A percentile compares a stretch with the other conserved stretches of the same genome.
These are phyloP conservation scores for Eupeodes corollae DNA, from an alignment of 1,140 invertebrate genomes.

Conservation along the genomic window DNA sequence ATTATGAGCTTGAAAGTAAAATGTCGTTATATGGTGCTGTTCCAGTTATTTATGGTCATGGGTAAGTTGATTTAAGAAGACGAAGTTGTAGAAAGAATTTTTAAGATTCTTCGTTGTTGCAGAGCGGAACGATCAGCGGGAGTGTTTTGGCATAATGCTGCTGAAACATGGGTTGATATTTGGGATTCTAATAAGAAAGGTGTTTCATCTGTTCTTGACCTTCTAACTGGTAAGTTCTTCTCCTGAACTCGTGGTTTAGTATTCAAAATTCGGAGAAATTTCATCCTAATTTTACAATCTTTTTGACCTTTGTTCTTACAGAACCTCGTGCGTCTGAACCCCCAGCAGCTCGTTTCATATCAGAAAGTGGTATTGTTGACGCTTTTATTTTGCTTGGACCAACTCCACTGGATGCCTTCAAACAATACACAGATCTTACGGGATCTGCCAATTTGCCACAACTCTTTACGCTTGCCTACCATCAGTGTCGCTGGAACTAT, in stretches of 20 bases:
- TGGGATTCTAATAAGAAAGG: conserved; percentile 60
- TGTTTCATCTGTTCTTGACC: conserved; percentile 70
- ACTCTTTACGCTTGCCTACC: conserved; percentile 67
- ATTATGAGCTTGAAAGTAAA: conserved; percentile 87
- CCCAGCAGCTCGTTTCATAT: conserved; percentile 63
- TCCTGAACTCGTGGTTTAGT: conserved; percentile 3
- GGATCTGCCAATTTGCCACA: conserved; percentile 77
- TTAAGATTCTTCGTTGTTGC: conserved; percentile 3
- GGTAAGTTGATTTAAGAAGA: conserved; percentile 48
- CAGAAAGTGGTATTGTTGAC: conserved; percentile 91
- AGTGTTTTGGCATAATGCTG: conserved; percentile 94
- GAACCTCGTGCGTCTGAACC: conserved; percentile 27
- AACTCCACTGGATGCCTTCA: conserved; percentile 69
- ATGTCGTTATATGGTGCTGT: conserved; percentile 96
- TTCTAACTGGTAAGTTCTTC: conserved; percentile 49
- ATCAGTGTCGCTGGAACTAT: conserved; percentile 99
- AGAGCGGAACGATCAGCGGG: conserved; percentile 71
- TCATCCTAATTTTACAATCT: background rate
- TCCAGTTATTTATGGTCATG: conserved; percentile 89
- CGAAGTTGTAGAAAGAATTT: background rate
- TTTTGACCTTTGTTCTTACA: background rate
- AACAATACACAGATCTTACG: conserved; percentile 78
- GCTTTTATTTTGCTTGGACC: conserved; percentile 87
- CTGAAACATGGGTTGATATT: conserved; percentile 98
- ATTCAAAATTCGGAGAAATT: background rate